phyloP scores from a whole-genome alignment of 2,888 invertebrate species.

The Eupithecia vulgata region DNA sequence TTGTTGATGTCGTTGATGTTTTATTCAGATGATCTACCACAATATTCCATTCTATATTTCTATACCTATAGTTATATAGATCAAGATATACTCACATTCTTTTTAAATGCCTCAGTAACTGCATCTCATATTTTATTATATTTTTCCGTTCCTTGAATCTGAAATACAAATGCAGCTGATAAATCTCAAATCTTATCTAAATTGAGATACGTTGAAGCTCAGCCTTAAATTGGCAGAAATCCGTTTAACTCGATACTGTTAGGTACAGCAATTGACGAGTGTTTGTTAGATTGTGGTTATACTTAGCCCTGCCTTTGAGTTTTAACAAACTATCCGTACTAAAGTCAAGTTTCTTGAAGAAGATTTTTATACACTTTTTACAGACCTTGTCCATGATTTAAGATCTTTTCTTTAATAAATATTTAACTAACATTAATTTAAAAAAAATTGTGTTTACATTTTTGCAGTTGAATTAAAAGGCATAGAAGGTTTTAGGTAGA shows the following conservation, averaged over 20 bases:
- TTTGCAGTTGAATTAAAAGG: neutral
- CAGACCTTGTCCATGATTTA: neutral
- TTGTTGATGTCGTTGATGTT: too few species aligned
- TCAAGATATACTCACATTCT: slow-evolving; percentile 55
- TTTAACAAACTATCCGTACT: neutral
- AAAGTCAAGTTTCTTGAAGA: neutral
- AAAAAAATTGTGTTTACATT: neutral
- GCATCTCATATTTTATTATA: slow-evolving; percentile 52
- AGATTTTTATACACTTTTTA: neutral
- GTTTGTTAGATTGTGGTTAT: neutral
- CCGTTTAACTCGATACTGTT: neutral
- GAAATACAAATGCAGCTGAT: slow-evolving; percentile 41
- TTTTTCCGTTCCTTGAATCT: slow-evolving; percentile 43
- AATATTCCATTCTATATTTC: too few species aligned
- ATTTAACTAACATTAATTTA: neutral
- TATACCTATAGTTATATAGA: too few species aligned
- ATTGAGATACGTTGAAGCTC: slow-evolving; percentile 1
- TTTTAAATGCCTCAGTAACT: slow-evolving; percentile 51
- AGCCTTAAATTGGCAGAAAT: neutral
- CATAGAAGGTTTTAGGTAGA: neutral
- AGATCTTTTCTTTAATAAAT: neutral
- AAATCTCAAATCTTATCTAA: neutral
- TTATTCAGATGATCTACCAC: too few species aligned
- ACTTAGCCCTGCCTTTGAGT: neutral
- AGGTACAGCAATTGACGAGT: neutral